Evolutionary conservation across 2,797 vertebrate species (phyloP), one percentile per base, ranked within the genome.

Genomic region (Rhynchonycteris naso): DNA sequence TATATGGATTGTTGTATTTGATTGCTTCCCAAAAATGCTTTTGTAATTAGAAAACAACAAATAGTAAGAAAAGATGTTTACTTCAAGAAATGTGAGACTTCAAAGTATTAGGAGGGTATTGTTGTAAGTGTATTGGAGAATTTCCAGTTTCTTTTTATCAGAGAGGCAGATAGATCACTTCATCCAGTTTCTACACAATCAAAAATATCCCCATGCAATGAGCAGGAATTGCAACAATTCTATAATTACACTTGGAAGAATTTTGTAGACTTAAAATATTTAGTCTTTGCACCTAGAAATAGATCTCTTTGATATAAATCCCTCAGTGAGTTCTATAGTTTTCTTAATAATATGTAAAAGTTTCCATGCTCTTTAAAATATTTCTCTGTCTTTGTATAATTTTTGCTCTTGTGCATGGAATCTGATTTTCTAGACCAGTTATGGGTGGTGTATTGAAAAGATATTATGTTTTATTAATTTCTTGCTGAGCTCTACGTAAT

Each of bases 391-490:
- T 80, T 61, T 47, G 50, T 56, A 66, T 30, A 8, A 3, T 18
- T 61, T 74, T 85, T 82, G 16, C 6, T 54, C 2, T 91, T 54
- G 0, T 88, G 35, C 88, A 52, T 76, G 33, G 5, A 69, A 71
- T 68, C n/a, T 28, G n/a, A 52, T 76, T 95, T 94, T 75, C 26
- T 50, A 80, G 58, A 84, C 14, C 28, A 75, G 7, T 65, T 38
- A 43, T 13, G 13, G 16, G 28, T 69, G 38, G 15, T 81, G 7
- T 71, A 54, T 47, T 56, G 11, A 13, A 84, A 80, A 94, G 19
- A 26, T 87, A 72, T 21, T 71, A 63, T 50, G 30, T 21, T 94
- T 91, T 84, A 80, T 76, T 83, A 88, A 74, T 82, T 85, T 92
- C 50, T 81, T 63, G 71, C 10, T 85, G 75, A 94, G 92, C 10